Evolutionary conservation across 2,888 invertebrate genomes (phyloP), one percentile per base, ranked within the genome.

Genomic region (Nipponacmea schrenckii): DNA sequence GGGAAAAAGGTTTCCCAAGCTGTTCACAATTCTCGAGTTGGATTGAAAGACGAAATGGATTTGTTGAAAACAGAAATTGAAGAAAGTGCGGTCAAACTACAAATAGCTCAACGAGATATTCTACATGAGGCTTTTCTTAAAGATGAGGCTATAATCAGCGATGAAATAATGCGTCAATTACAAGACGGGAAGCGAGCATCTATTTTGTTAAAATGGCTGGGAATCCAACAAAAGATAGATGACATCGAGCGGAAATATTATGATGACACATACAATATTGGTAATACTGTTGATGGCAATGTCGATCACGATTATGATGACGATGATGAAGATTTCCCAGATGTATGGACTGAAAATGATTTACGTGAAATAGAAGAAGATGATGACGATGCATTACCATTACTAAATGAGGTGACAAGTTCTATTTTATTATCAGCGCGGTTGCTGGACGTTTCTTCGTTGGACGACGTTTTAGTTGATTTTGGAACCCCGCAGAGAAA

Each of bases 41-140:
- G 77, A 10, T 75, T 74, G 5, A 75, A 74, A 69, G 31, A 72
- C 26, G 78, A 81, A 66, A 78, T 82, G 74, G 74, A 77, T 62
- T 44, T 69, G 4, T 45, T 80, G 4, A 77, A 74, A 48, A 64
- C 70, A 10, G 70, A 77, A 45, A 82, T 84, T 44, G 79, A 80
- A 45, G 71, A 63, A 69, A 77, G 72, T 20, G 77, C 78, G 26
- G 74, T 73, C 8, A 73, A 76, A 70, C 77, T 84, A 7, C 80
- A 81, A 63, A 70, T 76, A 1, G 76, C 80, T 14, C 79, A 80
- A 64, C 77, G 76, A 24, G 78, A 78, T 48, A 80, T 86, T 31
- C 70, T 86, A 8, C 80, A 80, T 67, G 83, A 84, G 70, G 73
- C 75, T 5, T 74, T 77, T 62, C 74, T 86, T 27, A 70, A 75